Evolutionary conservation across 2,113 vertebrate genomes (phyloP), one percentile per base, ranked within the genome.

Genomic region (Paracanthobrama guichenoti): DNA sequence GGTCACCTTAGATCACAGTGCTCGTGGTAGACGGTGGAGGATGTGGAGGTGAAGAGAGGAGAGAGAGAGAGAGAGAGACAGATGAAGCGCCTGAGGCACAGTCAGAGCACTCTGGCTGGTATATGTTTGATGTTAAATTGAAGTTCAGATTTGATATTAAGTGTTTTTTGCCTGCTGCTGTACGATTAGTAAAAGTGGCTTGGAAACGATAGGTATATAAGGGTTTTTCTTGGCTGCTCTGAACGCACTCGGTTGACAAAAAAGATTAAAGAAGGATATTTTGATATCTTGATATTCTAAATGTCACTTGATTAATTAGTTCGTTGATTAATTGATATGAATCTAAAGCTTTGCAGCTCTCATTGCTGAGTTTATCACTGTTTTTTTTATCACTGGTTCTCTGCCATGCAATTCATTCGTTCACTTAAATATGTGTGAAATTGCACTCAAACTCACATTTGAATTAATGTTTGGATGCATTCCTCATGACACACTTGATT

Each of bases 1-100:
- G 66, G 80, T 82, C 46, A 57, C 46, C 20, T 26, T 39, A 18
- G 28, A 82, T 72, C 64, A 71, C 80, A 71, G 66, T 31, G 42
- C 66, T 24, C 80, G 26, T 9, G 57, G 28, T 57, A 28, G 44
- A 16, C 12, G 85, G 39, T 59, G 35, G 59, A 26, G 31, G 39
- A 74, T 85, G 72, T 64, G 84, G 81, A 87, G 80, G 50, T 88
- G 89, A 89, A 89, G 44, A 79, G 35, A 39, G 35, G 74, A 91
- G 91, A 86, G 91, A 88, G 90, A 90, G 85, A 46, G 3, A 46
- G 39, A 42, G 46, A 50, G 75, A 91, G 91, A 85, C 91, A 88
- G 90, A 90, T 87, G 88, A 87, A 90, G 86, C 62, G 64, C 87
- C 85, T 6, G 48, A 11, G 85, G 87, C 72, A 82, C 20, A 1